Conservation (phyloP, 2,797 vertebrate genomes). For the Columba guinea region DNA sequence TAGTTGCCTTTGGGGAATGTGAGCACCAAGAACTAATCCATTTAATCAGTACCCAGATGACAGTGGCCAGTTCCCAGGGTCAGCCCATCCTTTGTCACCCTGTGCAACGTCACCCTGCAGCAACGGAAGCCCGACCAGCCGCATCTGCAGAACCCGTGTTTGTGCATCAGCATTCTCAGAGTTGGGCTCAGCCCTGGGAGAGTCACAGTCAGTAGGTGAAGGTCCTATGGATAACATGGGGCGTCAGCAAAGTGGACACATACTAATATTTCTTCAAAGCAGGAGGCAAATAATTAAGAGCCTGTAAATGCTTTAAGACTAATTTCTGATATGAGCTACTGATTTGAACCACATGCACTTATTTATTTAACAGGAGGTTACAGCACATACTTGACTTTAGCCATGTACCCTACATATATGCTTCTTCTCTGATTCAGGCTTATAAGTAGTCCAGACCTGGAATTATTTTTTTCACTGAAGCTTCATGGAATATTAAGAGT, state of each 20-base stretch:
- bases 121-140: neutral
- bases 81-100: neutral
- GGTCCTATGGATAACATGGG: accelerated
- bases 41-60: neutral
- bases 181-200: neutral
- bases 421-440: neutral
- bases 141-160: neutral
- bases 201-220: accelerated
- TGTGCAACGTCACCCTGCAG: neutral
- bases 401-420: accelerated
- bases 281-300: neutral
- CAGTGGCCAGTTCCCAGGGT: neutral
- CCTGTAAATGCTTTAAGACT: neutral
- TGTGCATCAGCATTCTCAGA: neutral
- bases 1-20: neutral
- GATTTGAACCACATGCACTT: neutral
- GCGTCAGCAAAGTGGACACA: accelerated
- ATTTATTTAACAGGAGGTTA: neutral
- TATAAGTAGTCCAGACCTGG: neutral
- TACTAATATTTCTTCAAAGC: neutral
- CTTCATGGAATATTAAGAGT: neutral
- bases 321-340: neutral
- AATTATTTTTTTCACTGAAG: neutral
- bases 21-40: neutral
- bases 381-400: neutral